Conservation (phyloP, 2,797 vertebrate genomes). For the Premnoplex brunnescens region DNA sequence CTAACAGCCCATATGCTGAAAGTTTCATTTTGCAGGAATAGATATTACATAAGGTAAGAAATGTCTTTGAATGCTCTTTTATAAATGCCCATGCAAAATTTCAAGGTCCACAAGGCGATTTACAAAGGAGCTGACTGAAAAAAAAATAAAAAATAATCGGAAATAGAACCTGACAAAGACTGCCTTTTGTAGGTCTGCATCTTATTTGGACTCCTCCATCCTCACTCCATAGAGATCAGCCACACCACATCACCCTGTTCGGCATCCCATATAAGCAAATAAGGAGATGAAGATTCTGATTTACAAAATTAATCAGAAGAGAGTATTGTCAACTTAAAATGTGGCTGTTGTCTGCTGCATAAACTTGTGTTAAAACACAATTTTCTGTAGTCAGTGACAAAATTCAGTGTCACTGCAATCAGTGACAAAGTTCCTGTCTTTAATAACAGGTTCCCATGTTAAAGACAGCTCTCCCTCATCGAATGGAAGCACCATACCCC, state of each 20-base stretch:
- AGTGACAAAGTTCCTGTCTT: neutral
- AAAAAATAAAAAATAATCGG: neutral
- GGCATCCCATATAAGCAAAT: neutral
- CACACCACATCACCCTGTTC: neutral
- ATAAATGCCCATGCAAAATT: neutral
- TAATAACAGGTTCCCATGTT: neutral
- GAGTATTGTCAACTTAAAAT: neutral
- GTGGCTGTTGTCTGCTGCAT: neutral
- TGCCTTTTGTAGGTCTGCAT: neutral
- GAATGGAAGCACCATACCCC: fast-evolving
- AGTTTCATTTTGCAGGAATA: neutral
- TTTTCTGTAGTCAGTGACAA: neutral
- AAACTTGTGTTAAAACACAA: neutral
- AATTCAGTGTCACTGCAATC: neutral
- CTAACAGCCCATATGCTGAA: neutral
- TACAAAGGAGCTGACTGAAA: neutral
- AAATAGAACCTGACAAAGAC: neutral
- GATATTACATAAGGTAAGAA: neutral
- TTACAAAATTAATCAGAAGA: neutral
- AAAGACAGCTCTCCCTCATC: neutral
- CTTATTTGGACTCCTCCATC: neutral
- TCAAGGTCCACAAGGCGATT: neutral
- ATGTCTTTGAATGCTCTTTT: neutral
- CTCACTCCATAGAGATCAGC: neutral
- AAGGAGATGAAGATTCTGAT: neutral